A percentile compares a stretch with the other conserved stretches of the same genome.
phyloP scores from a whole-genome alignment of 2,797 vertebrate genomes.

The Cygnus olor region DNA sequence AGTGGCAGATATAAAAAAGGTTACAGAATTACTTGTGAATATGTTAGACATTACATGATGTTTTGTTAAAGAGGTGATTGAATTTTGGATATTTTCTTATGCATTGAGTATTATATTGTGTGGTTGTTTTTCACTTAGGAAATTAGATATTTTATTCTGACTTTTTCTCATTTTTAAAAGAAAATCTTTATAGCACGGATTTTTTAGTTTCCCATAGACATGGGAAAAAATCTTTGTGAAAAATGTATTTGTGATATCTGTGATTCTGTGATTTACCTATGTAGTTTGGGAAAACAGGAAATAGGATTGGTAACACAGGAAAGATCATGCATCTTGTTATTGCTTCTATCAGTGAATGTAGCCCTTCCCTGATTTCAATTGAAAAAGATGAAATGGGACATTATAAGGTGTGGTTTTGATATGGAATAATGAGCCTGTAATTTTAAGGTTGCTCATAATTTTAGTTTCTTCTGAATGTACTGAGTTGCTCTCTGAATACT shows the following conservation, averaged over 20 bases:
- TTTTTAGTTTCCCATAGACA: not conserved
- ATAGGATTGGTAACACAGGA: not conserved
- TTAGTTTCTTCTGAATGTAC: not conserved
- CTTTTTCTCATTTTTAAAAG: not conserved
- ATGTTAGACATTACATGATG: not conserved
- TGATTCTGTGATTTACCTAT: not conserved
- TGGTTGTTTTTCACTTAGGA: not conserved
- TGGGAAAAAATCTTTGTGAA: not conserved
- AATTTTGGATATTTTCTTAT: not conserved
- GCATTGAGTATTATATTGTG: not conserved
- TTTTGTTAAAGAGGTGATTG: not conserved
- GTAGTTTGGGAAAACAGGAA: not conserved
- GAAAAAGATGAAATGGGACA: not conserved
- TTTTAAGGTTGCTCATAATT: not conserved
- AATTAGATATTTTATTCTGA: not conserved
- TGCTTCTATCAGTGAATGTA: not conserved
- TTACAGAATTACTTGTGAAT: not conserved
- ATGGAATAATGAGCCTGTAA: not conserved
- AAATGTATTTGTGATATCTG: not conserved
- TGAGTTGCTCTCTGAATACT: not conserved
- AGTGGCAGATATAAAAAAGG: not conserved
- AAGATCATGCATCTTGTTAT: not conserved
- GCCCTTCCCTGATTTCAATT: not conserved
- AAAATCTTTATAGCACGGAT: not conserved
- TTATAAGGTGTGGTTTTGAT: not conserved